Conservation (phyloP, 2,797 vertebrate species). For the Mallotus villosus region DNA sequence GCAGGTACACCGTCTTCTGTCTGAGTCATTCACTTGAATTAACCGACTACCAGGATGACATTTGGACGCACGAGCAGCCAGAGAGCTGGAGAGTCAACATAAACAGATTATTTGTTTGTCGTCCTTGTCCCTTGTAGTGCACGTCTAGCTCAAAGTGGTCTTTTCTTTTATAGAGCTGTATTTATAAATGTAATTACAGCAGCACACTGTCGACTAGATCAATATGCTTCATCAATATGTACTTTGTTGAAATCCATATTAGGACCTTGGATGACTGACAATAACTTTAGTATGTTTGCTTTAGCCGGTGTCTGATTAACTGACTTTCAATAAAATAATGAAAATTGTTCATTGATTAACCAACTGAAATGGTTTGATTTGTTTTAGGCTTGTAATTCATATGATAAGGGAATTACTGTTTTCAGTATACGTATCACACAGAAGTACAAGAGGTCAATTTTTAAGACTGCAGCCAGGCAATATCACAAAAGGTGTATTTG, state of each 20-base stretch:
- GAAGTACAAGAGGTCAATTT: no score
- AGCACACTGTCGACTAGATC: constrained; percentile 27
- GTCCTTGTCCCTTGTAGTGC: constrained; percentile 51
- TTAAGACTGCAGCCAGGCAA: not conserved
- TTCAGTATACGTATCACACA: no score
- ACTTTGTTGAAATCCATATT: constrained; percentile 18
- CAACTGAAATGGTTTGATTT: not conserved
- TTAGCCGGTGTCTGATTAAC: not conserved
- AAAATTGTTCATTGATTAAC: not conserved
- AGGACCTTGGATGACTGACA: not conserved
- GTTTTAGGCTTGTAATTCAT: no score
- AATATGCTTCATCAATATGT: constrained; percentile 15
- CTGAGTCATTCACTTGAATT: constrained; percentile 59
- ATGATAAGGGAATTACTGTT: no score
- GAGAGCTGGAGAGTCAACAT: constrained; percentile 47
- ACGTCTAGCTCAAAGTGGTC: constrained; percentile 33
- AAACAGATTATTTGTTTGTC: constrained; percentile 46
- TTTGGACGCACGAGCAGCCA: constrained; percentile 56
- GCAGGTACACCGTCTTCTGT: constrained; percentile 64
- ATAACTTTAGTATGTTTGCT: not conserved
- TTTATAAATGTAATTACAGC: constrained; percentile 35
- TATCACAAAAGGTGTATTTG: constrained; percentile 1
- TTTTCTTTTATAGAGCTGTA: constrained; percentile 20
- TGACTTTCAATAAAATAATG: not conserved
- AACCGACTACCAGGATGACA: constrained; percentile 64